Conservation (phyloP, 2,888 invertebrate species). For the Deilephila porcellus region DNA sequence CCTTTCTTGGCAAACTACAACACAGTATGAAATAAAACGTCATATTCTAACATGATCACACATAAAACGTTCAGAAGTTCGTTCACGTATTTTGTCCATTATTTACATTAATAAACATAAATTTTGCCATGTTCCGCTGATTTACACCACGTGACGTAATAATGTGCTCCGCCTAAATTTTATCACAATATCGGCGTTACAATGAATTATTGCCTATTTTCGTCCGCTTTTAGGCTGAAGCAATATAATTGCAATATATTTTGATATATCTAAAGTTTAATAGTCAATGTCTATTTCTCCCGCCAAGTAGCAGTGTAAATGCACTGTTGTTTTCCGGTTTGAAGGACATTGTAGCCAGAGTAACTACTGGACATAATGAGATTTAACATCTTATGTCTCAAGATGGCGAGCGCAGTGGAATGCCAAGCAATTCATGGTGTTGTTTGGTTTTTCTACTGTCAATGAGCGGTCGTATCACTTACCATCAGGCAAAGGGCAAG, state of each 20-base stretch:
- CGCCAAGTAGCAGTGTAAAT: too few species aligned
- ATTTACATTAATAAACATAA: slow-evolving; percentile 30
- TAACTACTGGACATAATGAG: too few species aligned
- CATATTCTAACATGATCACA: background rate
- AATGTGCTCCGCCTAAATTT: slow-evolving; percentile 33
- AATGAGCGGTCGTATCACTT: too few species aligned
- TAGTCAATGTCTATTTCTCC: background rate
- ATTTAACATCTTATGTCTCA: too few species aligned
- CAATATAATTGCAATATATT: background rate
- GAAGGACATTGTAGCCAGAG: too few species aligned
- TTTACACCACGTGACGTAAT: slow-evolving; percentile 38
- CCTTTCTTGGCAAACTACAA: background rate
- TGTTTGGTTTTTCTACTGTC: too few species aligned
- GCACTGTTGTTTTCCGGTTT: too few species aligned
- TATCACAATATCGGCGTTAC: slow-evolving; percentile 27
- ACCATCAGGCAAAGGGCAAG: too few species aligned
- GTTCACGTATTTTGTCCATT: background rate
- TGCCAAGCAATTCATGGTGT: too few species aligned
- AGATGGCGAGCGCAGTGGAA: too few species aligned
- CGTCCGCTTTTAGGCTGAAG: slow-evolving; percentile 1
- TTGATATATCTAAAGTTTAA: background rate
- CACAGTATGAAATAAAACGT: background rate
- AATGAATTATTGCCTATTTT: slow-evolving; percentile 25
- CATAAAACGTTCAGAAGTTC: background rate
- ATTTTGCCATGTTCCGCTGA: slow-evolving; percentile 38